Conservation (phyloP, 2,888 invertebrate species). For the Agonum fuliginosum region DNA sequence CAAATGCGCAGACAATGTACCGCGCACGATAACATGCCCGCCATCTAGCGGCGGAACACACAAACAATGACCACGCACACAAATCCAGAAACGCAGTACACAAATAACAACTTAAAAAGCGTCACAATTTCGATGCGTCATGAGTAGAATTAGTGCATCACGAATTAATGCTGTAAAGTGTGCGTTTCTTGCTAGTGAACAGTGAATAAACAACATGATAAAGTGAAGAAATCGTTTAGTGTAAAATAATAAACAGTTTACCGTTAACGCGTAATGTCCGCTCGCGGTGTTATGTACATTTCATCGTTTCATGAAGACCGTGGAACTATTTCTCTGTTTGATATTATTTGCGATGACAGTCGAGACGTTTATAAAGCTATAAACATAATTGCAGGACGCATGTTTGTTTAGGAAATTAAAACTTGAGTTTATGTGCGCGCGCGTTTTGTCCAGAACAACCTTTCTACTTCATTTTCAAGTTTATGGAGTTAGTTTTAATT, state of each 20-base stretch:
- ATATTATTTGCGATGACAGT: background rate
- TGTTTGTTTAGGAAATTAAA: background rate
- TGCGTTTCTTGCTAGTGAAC: background rate
- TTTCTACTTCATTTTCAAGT: background rate
- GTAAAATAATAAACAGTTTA: slow-evolving; percentile 42
- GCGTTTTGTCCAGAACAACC: background rate
- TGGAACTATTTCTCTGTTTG: background rate
- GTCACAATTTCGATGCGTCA: too few species aligned
- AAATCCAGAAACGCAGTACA: too few species aligned
- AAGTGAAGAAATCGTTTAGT: slow-evolving; percentile 45
- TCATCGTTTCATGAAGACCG: slow-evolving; percentile 33
- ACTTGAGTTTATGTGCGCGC: background rate
- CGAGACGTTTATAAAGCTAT: background rate
- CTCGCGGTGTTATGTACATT: slow-evolving; percentile 49
- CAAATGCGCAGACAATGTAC: too few species aligned
- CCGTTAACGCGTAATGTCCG: slow-evolving; percentile 41
- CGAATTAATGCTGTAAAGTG: too few species aligned
- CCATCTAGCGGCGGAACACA: too few species aligned
- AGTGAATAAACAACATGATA: slow-evolving; percentile 38
- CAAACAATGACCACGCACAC: too few species aligned
- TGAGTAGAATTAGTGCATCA: too few species aligned
- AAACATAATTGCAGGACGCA: background rate
- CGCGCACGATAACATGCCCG: too few species aligned
- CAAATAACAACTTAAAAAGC: too few species aligned
- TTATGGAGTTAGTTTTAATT: too few species aligned